Conservation (phyloP, 2,113 vertebrate genomes). For the Dromaius novaehollandiae region DNA sequence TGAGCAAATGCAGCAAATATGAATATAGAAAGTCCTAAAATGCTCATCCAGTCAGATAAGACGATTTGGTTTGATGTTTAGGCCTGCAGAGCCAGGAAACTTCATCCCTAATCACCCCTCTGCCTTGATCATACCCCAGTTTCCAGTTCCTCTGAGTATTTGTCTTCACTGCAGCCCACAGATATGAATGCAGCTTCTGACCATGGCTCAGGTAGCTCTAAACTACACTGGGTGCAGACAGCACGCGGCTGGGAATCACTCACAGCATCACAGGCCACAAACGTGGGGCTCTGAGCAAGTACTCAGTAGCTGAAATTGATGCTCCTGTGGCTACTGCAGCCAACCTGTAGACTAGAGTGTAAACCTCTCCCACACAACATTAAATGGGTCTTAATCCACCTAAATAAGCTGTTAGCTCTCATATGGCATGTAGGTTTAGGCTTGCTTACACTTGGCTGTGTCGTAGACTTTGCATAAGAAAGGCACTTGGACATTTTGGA, state of each 20-base stretch:
- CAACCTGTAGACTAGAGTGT: not conserved
- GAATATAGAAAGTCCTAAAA: not conserved
- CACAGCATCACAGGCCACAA: rapidly evolving
- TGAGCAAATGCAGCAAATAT: not conserved
- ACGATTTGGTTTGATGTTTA: not conserved
- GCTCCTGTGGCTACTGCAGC: not conserved
- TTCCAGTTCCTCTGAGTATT: not conserved
- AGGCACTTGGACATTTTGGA: not conserved
- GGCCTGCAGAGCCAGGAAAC: not conserved
- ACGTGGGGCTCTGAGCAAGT: not conserved
- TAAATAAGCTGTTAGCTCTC: not conserved
- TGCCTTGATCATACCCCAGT: not conserved
- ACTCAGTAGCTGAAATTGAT: not conserved
- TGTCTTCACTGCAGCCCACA: not conserved
- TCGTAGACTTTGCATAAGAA: not conserved
- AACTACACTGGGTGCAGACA: not conserved
- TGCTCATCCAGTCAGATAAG: not conserved
- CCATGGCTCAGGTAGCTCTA: not conserved
- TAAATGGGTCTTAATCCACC: not conserved
- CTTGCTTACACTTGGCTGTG: not conserved
- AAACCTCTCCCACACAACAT: not conserved
- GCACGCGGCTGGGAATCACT: not conserved
- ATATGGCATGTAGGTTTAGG: not conserved
- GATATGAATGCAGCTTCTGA: not conserved
- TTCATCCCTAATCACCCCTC: not conserved